phyloP scores from a whole-genome alignment of 2,888 invertebrate genomes.

The Epinotia brunnichana region DNA sequence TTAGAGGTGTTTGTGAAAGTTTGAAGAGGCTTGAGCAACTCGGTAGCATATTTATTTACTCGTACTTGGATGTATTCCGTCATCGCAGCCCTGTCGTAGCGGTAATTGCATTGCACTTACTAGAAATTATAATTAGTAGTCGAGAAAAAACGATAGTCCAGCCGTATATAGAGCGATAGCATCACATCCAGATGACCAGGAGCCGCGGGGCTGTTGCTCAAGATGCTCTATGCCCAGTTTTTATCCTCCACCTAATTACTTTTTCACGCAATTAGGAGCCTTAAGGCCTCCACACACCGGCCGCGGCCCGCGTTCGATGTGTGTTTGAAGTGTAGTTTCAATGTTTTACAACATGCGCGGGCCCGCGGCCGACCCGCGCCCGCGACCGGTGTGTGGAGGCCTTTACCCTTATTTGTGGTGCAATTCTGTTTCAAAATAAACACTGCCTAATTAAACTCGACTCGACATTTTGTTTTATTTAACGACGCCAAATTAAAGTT shows the following conservation, averaged over 20 bases:
- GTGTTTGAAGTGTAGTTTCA: no score
- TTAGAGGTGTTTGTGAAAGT: constrained; percentile 8
- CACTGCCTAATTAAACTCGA: constrained; percentile 31
- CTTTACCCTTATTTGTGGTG: constrained; percentile 34
- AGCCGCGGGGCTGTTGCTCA: constrained; percentile 44
- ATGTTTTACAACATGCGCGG: no score
- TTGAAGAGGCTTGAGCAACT: constrained; percentile 16
- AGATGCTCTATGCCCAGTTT: constrained; percentile 32
- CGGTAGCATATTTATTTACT: constrained; percentile 41
- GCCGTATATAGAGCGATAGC: constrained; percentile 49
- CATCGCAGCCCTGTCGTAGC: constrained; percentile 42
- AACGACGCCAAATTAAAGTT: constrained; percentile 40
- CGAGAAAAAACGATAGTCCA: constrained; percentile 45
- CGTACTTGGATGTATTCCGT: constrained; percentile 36
- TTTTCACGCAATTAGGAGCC: constrained; percentile 44
- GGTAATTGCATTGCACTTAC: constrained; percentile 45
- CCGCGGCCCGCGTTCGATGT: no score
- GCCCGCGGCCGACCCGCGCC: no score
- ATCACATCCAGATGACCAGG: constrained; percentile 48
- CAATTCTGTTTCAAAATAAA: constrained; percentile 34
- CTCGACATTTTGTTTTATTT: constrained; percentile 42
- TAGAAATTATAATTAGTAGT: constrained; percentile 48
- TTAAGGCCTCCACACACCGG: no score
- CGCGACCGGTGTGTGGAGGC: no score
- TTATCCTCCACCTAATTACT: constrained; percentile 41